phyloP scores from a whole-genome alignment of 2,113 vertebrate genomes.

The Tachuris rubrigastra region DNA sequence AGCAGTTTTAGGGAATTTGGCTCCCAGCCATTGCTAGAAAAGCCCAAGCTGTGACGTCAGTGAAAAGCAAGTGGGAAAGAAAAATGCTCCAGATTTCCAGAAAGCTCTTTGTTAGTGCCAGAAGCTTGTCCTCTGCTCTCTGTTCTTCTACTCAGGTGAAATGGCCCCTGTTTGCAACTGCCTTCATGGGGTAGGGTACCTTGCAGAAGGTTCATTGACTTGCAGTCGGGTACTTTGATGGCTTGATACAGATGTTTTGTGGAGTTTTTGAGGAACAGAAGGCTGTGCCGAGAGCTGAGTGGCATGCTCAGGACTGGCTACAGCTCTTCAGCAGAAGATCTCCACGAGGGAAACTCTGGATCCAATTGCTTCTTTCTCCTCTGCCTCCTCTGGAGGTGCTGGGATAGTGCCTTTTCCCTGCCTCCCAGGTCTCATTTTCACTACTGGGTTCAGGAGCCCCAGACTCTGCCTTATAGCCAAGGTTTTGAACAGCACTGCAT shows the following conservation, averaged over 20 bases:
- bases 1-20: slow-evolving; percentile 57
- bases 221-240: not conserved
- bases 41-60: slow-evolving; percentile 26
- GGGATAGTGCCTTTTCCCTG: not conserved
- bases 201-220: not conserved
- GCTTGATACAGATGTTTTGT: not conserved
- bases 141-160: not conserved
- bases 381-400: not conserved
- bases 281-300: not conserved
- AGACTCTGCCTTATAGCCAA: not conserved
- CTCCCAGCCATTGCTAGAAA: slow-evolving; percentile 31
- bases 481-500: not conserved
- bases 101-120: not conserved
- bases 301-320: not conserved
- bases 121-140: not conserved
- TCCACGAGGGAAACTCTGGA: fast-evolving
- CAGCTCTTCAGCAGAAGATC: not conserved
- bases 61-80: not conserved
- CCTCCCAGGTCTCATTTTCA: not conserved
- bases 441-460: not conserved
- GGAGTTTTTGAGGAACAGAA: not conserved
- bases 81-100: not conserved
- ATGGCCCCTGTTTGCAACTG: not conserved
- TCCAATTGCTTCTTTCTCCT: not conserved
- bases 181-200: not conserved